Conservation (phyloP, 2,888 invertebrate species). For the Chrysolina oricalcia region DNA sequence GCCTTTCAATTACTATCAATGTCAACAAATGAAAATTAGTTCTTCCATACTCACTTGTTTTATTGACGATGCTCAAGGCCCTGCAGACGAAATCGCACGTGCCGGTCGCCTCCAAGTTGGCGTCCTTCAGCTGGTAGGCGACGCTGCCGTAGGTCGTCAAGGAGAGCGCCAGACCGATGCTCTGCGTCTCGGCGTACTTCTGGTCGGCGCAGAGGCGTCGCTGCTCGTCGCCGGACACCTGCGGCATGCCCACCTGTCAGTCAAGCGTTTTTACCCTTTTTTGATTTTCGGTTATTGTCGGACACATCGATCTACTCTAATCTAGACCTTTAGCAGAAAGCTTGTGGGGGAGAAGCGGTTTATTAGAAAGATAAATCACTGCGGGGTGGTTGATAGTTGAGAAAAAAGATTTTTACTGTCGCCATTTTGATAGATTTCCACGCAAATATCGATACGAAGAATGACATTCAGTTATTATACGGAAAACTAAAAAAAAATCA, state of each 20-base stretch:
- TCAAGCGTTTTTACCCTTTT: slow-evolving; percentile 49
- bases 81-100: slow-evolving; percentile 84
- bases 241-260: slow-evolving; percentile 68
- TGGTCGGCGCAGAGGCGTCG: slow-evolving; percentile 80
- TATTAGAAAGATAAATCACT: not conserved
- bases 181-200: slow-evolving; percentile 73
- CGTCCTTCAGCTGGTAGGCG: slow-evolving; percentile 85
- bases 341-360: no score
- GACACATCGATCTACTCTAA: slow-evolving; percentile 23
- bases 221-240: slow-evolving; percentile 85
- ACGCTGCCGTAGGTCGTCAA: slow-evolving; percentile 83
- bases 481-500: no score
- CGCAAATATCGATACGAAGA: no score
- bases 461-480: no score
- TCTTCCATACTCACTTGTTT: slow-evolving; percentile 76
- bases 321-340: slow-evolving; percentile 2
- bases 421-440: no score
- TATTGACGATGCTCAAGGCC: slow-evolving; percentile 82
- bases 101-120: slow-evolving; percentile 83
- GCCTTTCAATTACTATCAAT: no score
- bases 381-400: not conserved
- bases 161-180: slow-evolving; percentile 70
- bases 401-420: not conserved
- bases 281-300: not conserved
- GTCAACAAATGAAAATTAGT: not conserved